phyloP scores from a whole-genome alignment of 1,140 invertebrate species.

The Bactericera cockerelli region DNA sequence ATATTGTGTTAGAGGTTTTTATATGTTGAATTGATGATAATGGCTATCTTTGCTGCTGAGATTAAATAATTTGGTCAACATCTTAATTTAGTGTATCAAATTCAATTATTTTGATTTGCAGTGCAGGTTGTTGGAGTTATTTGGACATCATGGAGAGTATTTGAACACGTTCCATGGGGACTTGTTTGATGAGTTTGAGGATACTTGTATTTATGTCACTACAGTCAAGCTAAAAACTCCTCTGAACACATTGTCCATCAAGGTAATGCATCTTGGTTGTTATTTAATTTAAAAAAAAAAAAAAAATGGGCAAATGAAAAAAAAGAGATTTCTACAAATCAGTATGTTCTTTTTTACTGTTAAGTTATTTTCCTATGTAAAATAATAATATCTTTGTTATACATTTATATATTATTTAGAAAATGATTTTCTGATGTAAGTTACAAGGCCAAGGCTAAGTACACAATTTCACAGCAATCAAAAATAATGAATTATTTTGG shows the following conservation, averaged over 20 bases:
- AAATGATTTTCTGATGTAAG: not conserved
- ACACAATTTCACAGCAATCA: too few relatives aligned
- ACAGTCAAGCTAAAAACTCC: not conserved
- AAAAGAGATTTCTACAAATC: not conserved
- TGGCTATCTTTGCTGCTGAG: not conserved
- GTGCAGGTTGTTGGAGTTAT: not conserved
- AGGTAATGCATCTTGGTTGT: not conserved
- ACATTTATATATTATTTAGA: too few relatives aligned
- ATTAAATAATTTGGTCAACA: not conserved
- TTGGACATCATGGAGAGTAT: conserved; percentile 2
- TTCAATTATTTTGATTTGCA: not conserved
- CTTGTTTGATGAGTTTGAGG: not conserved
- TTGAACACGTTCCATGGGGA: not conserved
- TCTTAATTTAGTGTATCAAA: not conserved
- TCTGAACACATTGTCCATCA: not conserved
- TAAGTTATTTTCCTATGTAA: not conserved
- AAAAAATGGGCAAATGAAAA: not conserved
- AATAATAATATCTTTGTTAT: too few relatives aligned
- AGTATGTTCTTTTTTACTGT: not conserved
- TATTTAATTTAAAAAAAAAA: not conserved
- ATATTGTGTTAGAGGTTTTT: not conserved
- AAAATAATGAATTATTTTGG: too few relatives aligned
- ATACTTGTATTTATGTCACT: not conserved
- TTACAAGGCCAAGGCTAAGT: not conserved
- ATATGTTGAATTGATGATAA: not conserved